A percentile compares a stretch with the other conserved stretches of the same genome.
phyloP scores from a whole-genome alignment of 2,888 invertebrate species.

The Orthosia cruda region DNA sequence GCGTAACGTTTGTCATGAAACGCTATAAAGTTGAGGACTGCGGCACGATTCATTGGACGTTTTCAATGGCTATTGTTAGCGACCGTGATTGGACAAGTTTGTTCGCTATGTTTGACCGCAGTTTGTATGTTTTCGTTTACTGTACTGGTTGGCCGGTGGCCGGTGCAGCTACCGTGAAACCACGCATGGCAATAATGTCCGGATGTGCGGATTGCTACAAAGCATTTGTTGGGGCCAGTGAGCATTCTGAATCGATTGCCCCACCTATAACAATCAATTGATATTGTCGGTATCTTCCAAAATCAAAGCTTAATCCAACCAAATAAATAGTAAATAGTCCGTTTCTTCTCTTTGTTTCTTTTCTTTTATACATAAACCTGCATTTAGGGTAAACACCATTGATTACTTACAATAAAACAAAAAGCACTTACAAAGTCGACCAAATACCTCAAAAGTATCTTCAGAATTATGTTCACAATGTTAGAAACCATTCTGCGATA shows the following conservation, averaged over 20 bases:
- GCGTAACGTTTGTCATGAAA: conserved; percentile 52
- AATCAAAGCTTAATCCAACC: not conserved
- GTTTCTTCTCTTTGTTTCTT: not conserved
- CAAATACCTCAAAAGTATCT: conserved; percentile 38
- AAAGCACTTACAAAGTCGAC: conserved; percentile 12
- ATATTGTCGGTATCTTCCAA: too few relatives aligned
- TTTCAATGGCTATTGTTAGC: conserved; percentile 79
- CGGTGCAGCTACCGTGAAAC: conserved; percentile 26
- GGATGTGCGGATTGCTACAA: conserved; percentile 48
- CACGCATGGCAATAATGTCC: conserved; percentile 46
- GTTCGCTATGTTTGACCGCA: conserved; percentile 71
- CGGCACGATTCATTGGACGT: conserved; percentile 72
- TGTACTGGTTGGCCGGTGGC: not conserved
- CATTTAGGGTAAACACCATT: not conserved
- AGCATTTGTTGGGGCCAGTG: conserved; percentile 43
- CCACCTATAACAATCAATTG: conserved; percentile 24
- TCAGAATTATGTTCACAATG: conserved; percentile 43
- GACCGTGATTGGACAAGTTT: conserved; percentile 77
- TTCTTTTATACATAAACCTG: too few relatives aligned
- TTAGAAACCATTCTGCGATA: conserved; percentile 46
- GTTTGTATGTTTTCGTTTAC: conserved; percentile 51
- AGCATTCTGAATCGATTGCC: conserved; percentile 28
- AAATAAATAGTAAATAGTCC: not conserved
- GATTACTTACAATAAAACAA: conserved; percentile 9
- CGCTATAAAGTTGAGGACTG: conserved; percentile 52